Evolutionary conservation across 2,113 vertebrate genomes (phyloP).

Genomic region (Poeciliopsis turrubarensis): DNA sequence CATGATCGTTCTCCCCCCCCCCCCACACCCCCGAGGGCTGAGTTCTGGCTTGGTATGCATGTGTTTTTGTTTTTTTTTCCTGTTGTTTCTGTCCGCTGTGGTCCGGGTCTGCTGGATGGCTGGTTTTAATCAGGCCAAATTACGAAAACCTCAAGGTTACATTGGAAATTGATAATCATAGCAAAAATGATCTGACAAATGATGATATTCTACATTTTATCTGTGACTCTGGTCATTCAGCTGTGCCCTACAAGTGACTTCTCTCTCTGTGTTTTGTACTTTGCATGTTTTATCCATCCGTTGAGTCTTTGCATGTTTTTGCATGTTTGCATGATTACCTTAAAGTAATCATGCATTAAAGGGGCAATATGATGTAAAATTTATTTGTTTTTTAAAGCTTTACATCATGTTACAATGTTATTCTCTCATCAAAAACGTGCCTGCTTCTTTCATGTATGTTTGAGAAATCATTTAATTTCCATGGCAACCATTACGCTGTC

Average conservation of each 20-base stretch:
- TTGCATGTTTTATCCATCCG: constrained; percentile 38
- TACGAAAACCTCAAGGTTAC: background rate
- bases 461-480: too few relatives aligned
- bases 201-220: background rate
- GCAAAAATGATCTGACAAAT: background rate
- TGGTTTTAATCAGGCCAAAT: background rate
- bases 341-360: too few relatives aligned
- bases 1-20: constrained; percentile 27
- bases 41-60: constrained; percentile 27
- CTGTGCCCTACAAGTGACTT: constrained; percentile 16
- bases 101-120: background rate
- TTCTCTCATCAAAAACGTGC: too few relatives aligned
- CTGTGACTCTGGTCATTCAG: constrained; percentile 32
- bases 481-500: too few relatives aligned
- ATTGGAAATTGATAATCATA: background rate
- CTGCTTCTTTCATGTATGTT: too few relatives aligned
- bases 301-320: constrained; percentile 20
- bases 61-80: constrained; percentile 47
- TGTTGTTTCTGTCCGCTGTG: constrained; percentile 45
- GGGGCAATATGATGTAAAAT: background rate
- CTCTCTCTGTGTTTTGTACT: constrained; percentile 38
- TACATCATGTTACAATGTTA: too few relatives aligned
- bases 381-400: too few relatives aligned
- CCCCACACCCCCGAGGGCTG: background rate
- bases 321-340: constrained; percentile 47